Evolutionary conservation across 2,113 vertebrate genomes (phyloP), one percentile per base, ranked within the genome.

Genomic region (Loxodonta africana): DNA sequence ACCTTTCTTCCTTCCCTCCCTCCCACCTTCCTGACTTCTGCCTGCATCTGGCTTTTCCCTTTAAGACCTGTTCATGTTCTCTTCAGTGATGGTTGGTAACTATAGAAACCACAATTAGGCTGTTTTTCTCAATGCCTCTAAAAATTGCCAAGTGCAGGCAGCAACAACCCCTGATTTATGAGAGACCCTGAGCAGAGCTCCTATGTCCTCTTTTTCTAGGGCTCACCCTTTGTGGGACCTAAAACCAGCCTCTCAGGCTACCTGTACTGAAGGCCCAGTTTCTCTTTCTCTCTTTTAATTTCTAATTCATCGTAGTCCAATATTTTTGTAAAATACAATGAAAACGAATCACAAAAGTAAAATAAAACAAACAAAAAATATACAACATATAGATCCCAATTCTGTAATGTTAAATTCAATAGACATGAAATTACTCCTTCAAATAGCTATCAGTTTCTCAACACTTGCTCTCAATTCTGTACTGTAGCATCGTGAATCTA

Each of bases 31-130:
- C 83, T 86, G 88, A 53, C 81, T 95, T 90, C 80, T 84, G n/a
- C 57, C 63, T 2, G 0, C 41, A 90, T 21, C 33, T 84, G 62
- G 63, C 28, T 91, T 97, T 97, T 96, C 78, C 76, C 88, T 97
- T 95, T 94, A 96, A 97, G 93, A 91, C 93, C 82, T 89, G 82
- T 30, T 97, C 85, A 21, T 65, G 51, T 95, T 93, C 83, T 95
- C 69, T 10, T 88, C 30, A 6, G 95, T 77, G 88, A 78, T 92
- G 71, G 82, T 95, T 97, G 96, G 98, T 98, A 97, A 97, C 98
- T 89, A 98, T 98, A 96, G 98, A 95, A 98, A 98, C 98, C 76
- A 92, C 95, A 98, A 97, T 98, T 98, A 98, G 92, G 65, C 74
- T 97, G 90, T 90, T 98, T 97, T 95, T 86, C 94, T 96, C 91